Percentiles rank a stretch among this genome's conserved stretches.
These are phyloP conservation scores for Troides oblongomaculatus DNA, from an alignment of 2,888 invertebrate species.

Conservation along the genomic window DNA sequence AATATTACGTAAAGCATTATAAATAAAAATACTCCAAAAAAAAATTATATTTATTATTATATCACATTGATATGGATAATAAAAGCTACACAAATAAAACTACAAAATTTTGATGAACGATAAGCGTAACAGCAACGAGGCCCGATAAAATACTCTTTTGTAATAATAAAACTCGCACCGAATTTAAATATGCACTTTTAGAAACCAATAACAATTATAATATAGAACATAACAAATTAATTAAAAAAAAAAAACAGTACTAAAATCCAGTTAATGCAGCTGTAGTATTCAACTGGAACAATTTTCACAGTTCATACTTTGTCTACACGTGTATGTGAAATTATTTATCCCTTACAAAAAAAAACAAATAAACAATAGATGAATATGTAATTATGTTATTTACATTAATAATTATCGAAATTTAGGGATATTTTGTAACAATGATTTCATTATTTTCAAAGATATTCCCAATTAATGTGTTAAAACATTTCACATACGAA, in stretches of 20 bases:
- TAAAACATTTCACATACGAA: not conserved
- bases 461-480: not conserved
- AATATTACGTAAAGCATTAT: too few species aligned
- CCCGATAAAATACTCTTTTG: not conserved
- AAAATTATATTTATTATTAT: too few species aligned
- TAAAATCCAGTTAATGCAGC: too few species aligned
- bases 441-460: not conserved
- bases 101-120: not conserved
- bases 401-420: not conserved
- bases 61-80: not conserved
- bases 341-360: too few species aligned
- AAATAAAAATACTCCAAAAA: too few species aligned
- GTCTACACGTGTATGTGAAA: too few species aligned
- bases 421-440: not conserved
- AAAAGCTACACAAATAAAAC: not conserved
- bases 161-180: constrained; percentile 2
- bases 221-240: not conserved
- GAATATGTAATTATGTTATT: too few species aligned
- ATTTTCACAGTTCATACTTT: too few species aligned
- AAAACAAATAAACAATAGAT: too few species aligned
- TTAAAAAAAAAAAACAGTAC: too few species aligned
- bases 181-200: constrained; percentile 2
- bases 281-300: too few species aligned
- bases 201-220: not conserved
- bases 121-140: not conserved